Base-by-base conservation (phyloP, 2,888 invertebrate genomes). In the Eurytoma californica region DNA sequence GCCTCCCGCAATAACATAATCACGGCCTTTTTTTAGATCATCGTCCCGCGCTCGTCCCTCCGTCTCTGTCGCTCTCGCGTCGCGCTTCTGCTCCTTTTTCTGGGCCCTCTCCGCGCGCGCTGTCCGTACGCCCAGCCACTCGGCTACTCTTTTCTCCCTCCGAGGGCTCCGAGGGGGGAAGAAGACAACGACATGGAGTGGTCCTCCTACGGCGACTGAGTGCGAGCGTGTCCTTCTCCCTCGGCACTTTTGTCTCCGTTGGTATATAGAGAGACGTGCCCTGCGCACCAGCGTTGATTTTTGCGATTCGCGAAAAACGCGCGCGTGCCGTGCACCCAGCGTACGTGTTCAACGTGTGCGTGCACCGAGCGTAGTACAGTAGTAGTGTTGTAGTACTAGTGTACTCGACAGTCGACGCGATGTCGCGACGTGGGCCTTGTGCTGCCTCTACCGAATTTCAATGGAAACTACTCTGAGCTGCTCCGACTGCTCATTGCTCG, bases 1-100 rank as follows among this genome's bases (percentile, higher is more conserved):
- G 66, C 72, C 77, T 72, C 67, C 77, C 67, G 55, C 78, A 78
- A 78, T 68, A 78, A 72, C 72, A 78, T 65, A 79, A 79, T 79
- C 79, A 75, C 79, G 57, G 60, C 70, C 65, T 68, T 60, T 61
- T 68, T 68, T 76, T 76, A 74, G 66, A 67, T 60, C 76, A 70
- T 70, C 69, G 28, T 18, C 9, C 57, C 7, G 39, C 55, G 30
- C 28, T n/a, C 63, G 16, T 30, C 28, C 39, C 39, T 53, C 28
- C n/a, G 28, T 53, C 53, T 67, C 28, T 3, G 2, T 66, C 20
- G 7, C 51, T 14, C 24, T 51, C 28, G n/a, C n/a, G n/a, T 63
- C 39, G 4, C n/a, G n/a, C 47, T 39, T 63, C 63, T 63, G 14
- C 39, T 18, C 39, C 16, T 30, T 61, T 61, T 61, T 30, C 24